Evolutionary conservation across 1,140 invertebrate genomes (phyloP).

Genomic region (Drosophila sp.): DNA sequence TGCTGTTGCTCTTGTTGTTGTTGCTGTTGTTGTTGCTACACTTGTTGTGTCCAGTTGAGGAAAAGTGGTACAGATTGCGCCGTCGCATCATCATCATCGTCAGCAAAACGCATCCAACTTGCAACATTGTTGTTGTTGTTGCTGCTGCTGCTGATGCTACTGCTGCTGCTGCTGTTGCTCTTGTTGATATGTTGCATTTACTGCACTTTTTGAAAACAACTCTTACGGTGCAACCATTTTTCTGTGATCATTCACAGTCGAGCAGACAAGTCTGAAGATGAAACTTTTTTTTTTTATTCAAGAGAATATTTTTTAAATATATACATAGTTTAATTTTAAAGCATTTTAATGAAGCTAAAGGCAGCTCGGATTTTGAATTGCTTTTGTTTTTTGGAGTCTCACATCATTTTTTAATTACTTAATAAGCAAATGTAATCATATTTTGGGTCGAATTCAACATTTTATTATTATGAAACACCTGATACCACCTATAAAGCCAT

Average conservation of each 20-base stretch:
- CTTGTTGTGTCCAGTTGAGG: constrained; percentile 75
- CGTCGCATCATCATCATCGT: constrained; percentile 39
- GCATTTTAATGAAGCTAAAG: too few relatives aligned
- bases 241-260: constrained; percentile 39
- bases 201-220: constrained; percentile 31
- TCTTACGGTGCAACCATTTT: constrained; percentile 40
- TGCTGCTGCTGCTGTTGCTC: constrained; percentile 52
- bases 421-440: too few relatives aligned
- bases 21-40: constrained; percentile 58
- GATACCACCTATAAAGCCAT: too few relatives aligned
- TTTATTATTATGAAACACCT: too few relatives aligned
- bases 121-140: constrained; percentile 38
- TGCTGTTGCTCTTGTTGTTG: constrained; percentile 31
- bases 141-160: constrained; percentile 18
- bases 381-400: too few relatives aligned
- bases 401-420: too few relatives aligned
- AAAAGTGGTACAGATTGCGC: constrained; percentile 78
- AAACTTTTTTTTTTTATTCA: too few relatives aligned
- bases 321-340: too few relatives aligned
- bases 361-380: too few relatives aligned
- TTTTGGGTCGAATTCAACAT: too few relatives aligned
- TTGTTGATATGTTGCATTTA: constrained; percentile 60
- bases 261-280: background rate
- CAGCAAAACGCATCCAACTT: constrained; percentile 54
- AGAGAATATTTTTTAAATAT: too few relatives aligned